A percentile compares a stretch with the other conserved stretches of the same genome.
These are phyloP conservation scores for Danio albolineatus DNA, from an alignment of 2,797 vertebrate species.

Conservation along the genomic window DNA sequence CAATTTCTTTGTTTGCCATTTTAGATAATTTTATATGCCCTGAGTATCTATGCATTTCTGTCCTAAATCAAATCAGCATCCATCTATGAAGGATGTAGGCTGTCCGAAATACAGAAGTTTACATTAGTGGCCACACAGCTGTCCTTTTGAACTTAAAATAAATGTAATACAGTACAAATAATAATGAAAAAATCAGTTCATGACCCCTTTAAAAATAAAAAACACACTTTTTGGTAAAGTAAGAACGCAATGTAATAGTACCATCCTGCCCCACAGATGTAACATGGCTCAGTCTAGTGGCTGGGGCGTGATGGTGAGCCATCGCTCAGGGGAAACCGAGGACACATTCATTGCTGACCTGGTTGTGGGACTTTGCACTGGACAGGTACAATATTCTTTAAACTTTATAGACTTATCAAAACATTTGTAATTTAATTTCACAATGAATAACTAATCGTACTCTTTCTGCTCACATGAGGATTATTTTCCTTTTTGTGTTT, in stretches of 20 bases:
- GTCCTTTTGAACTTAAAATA: too few species aligned
- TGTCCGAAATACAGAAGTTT: too few species aligned
- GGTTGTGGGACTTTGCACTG: slow-evolving; percentile 95
- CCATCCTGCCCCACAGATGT: slow-evolving; percentile 78
- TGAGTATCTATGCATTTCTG: too few species aligned
- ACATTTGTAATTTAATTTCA: not conserved
- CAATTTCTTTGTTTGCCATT: too few species aligned
- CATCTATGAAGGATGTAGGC: too few species aligned
- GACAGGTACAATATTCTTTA: slow-evolving; percentile 82
- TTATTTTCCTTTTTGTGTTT: slow-evolving; percentile 24
- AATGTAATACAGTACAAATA: too few species aligned
- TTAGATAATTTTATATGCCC: too few species aligned
- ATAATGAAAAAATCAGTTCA: too few species aligned
- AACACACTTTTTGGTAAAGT: not conserved
- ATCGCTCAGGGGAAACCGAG: slow-evolving; percentile 96
- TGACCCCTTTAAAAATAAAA: too few species aligned
- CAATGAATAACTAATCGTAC: not conserved
- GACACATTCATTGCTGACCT: slow-evolving; percentile 97
- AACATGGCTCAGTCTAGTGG: slow-evolving; percentile 93
- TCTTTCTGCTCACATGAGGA: not conserved
- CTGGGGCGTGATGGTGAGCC: slow-evolving; percentile 99
- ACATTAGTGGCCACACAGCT: too few species aligned
- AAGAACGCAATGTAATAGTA: too few species aligned
- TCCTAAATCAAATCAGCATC: too few species aligned
- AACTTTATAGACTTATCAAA: not conserved